Conservation (phyloP, 92 coral and sea anemone genomes). For the Epizoanthus rinbou region DNA sequence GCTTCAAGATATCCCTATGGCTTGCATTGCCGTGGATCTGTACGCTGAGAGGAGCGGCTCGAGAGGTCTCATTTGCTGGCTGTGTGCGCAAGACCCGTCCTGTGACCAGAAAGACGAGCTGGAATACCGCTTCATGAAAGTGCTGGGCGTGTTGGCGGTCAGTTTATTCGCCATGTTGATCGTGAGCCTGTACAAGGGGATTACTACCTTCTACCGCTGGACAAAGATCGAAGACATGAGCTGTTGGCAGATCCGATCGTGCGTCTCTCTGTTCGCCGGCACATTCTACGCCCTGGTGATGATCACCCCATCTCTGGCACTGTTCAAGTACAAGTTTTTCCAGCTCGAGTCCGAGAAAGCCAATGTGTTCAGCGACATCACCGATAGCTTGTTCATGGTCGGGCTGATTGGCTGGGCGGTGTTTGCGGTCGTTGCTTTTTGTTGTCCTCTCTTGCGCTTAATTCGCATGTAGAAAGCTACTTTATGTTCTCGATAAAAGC, state of each 20-base stretch:
- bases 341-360: slow-evolving; percentile 61
- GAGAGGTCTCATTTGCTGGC: slow-evolving; percentile 74
- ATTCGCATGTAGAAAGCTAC: slow-evolving; percentile 43
- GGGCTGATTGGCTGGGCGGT: slow-evolving; percentile 80
- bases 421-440: slow-evolving; percentile 69
- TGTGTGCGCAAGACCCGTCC: slow-evolving; percentile 60
- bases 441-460: slow-evolving; percentile 78
- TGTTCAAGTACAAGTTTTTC: slow-evolving; percentile 77
- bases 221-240: slow-evolving; percentile 69
- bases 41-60: slow-evolving; percentile 70
- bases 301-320: slow-evolving; percentile 73
- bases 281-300: slow-evolving; percentile 66
- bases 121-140: slow-evolving; percentile 49
- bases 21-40: slow-evolving; percentile 69
- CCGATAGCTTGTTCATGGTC: slow-evolving; percentile 80
- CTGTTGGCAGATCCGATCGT: slow-evolving; percentile 80
- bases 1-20: slow-evolving; percentile 79
- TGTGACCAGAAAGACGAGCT: slow-evolving; percentile 67
- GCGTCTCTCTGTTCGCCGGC: slow-evolving; percentile 82
- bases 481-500: no score
- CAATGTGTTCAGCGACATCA: slow-evolving; percentile 68
- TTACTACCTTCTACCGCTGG: slow-evolving; percentile 82
- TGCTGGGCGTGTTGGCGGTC: slow-evolving; percentile 57
- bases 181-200: slow-evolving; percentile 72
- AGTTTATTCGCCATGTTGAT: slow-evolving; percentile 58